These are phyloP conservation scores for Merodon equestris DNA, from an alignment of 2,888 invertebrate species.

Conservation along the genomic window DNA sequence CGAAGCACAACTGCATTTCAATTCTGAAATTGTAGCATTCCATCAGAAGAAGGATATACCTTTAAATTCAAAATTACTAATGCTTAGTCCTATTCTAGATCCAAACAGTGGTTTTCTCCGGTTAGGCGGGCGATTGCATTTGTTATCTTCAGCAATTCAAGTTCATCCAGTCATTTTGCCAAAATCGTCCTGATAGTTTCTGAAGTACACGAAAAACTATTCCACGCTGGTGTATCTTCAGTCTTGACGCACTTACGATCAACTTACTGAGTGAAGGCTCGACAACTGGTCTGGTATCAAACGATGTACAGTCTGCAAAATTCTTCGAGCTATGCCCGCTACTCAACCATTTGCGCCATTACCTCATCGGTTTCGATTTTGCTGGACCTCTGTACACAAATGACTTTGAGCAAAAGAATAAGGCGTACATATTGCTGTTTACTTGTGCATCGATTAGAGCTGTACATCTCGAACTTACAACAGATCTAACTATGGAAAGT, in stretches of 20 bases:
- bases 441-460: slow-evolving; percentile 4
- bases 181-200: slow-evolving; percentile 13
- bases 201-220: slow-evolving; percentile 20
- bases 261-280: slow-evolving; percentile 22
- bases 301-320: slow-evolving; percentile 15
- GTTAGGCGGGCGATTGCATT: slow-evolving; percentile 19
- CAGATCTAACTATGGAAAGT: not conserved
- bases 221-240: slow-evolving; percentile 22
- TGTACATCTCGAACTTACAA: slow-evolving; percentile 5
- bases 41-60: slow-evolving; percentile 15
- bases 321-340: not conserved
- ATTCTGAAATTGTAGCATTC: slow-evolving; percentile 17
- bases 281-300: slow-evolving; percentile 13
- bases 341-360: slow-evolving; percentile 5
- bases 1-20: slow-evolving; percentile 22
- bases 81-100: slow-evolving; percentile 26
- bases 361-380: not conserved
- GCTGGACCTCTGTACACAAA: not conserved
- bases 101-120: not conserved
- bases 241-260: slow-evolving; percentile 16
- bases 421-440: slow-evolving; percentile 10
- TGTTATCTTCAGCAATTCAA: not conserved
- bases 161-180: slow-evolving; percentile 21
- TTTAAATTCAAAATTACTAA: slow-evolving; percentile 21
- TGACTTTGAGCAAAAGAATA: not conserved